Evolutionary conservation across 2,113 vertebrate genomes (phyloP).

Genomic region (Corvus moneduloides): DNA sequence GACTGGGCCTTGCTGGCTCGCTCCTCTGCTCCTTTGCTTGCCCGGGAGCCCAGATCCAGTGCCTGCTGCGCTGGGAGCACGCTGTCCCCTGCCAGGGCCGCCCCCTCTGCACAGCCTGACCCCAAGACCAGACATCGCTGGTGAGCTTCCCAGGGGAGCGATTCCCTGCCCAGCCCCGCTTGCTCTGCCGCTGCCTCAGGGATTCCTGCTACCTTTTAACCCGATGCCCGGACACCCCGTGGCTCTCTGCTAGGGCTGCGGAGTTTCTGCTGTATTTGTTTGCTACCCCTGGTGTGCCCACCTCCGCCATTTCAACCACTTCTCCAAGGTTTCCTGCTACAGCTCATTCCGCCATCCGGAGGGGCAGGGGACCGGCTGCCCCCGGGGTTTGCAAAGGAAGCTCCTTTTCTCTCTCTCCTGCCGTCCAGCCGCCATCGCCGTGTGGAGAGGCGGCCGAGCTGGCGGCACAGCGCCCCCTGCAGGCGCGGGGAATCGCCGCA

Average conservation of each 20-base stretch:
- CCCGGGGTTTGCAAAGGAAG: not conserved
- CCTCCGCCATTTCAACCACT: not conserved
- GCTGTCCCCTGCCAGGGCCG: not conserved
- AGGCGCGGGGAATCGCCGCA: not conserved
- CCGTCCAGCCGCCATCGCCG: not conserved
- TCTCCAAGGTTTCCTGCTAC: not conserved
- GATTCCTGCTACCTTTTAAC: not conserved
- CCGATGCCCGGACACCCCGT: not conserved
- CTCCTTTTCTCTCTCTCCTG: not conserved
- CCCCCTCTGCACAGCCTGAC: not conserved
- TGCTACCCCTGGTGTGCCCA: not conserved
- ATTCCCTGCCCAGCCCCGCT: not conserved
- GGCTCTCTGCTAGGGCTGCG: not conserved
- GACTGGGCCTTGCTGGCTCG: too few species aligned
- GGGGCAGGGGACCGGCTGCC: not conserved
- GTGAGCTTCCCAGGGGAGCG: not conserved
- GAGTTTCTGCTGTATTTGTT: not conserved
- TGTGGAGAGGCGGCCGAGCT: too few species aligned
- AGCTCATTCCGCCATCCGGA: not conserved
- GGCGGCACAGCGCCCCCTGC: not conserved
- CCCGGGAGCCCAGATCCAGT: not conserved
- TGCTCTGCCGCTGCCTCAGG: not conserved
- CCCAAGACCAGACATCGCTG: not conserved
- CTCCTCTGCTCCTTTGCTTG: not conserved
- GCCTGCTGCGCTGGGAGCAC: fast-evolving